Percentiles rank a stretch among this genome's conserved stretches.
Conservation (phyloP, 1,140 invertebrate species). For the Lepidostoma basale region DNA sequence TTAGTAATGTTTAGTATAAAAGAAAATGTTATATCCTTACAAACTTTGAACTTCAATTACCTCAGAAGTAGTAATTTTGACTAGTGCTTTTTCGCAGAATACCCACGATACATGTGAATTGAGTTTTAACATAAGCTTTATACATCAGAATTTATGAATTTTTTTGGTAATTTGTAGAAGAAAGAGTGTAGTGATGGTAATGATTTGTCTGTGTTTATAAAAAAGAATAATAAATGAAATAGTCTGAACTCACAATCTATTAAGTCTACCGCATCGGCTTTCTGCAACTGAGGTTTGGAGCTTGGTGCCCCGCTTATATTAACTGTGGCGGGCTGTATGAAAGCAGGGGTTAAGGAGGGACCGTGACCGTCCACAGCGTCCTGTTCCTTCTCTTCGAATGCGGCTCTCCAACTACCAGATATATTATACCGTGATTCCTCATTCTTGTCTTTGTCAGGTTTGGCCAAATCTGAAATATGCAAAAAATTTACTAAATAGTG, state of each 20-base stretch:
- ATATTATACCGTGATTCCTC: constrained; percentile 36
- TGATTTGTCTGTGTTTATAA: too few relatives aligned
- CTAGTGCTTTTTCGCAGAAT: too few relatives aligned
- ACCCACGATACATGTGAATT: too few relatives aligned
- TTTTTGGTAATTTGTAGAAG: too few relatives aligned
- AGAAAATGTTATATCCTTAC: too few relatives aligned
- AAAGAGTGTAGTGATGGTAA: too few relatives aligned
- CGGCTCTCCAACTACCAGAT: constrained; percentile 40
- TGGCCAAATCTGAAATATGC: constrained; percentile 23
- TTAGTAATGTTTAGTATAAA: too few relatives aligned
- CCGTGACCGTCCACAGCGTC: constrained; percentile 29
- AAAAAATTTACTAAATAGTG: neutral
- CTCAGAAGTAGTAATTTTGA: too few relatives aligned
- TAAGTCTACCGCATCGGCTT: constrained; percentile 39
- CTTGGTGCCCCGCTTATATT: constrained; percentile 26
- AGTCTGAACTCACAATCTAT: constrained; percentile 34
- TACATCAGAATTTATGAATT: too few relatives aligned
- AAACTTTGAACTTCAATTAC: too few relatives aligned
- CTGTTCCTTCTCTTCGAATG: constrained; percentile 14
- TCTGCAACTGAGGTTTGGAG: constrained; percentile 38
- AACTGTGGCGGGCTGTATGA: constrained; percentile 34
- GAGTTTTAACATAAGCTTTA: too few relatives aligned
- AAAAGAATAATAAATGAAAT: too few relatives aligned
- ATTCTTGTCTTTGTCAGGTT: constrained; percentile 37
- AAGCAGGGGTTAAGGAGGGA: neutral